Evolutionary conservation across 1,140 invertebrate genomes (phyloP).

Genomic region (Nasonia longicornis): DNA sequence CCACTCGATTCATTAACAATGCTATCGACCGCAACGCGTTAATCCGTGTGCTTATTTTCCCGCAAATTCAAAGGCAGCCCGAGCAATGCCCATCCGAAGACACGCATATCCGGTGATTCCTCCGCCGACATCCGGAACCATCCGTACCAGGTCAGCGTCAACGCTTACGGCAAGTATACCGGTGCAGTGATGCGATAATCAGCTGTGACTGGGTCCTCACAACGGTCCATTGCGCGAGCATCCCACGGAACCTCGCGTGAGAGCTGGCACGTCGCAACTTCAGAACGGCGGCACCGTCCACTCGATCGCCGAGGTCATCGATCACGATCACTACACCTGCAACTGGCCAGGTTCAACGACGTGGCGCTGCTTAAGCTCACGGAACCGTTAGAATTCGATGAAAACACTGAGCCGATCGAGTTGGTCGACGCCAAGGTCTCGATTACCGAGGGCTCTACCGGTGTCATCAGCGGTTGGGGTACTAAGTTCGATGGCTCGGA

Average conservation of each 20-base stretch:
- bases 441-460: background rate
- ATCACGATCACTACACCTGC: background rate
- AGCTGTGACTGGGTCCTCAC: background rate
- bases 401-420: background rate
- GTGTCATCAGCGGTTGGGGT: background rate
- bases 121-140: slow-evolving; percentile 66
- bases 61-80: no score
- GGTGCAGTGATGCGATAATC: background rate
- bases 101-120: slow-evolving; percentile 69
- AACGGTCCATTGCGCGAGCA: background rate
- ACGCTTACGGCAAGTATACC: background rate
- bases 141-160: slow-evolving; percentile 67
- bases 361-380: background rate
- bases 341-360: background rate
- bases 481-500: background rate
- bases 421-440: background rate
- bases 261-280: background rate
- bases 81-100: slow-evolving; percentile 47
- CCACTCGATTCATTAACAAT: no score
- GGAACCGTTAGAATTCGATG: background rate
- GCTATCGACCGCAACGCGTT: no score
- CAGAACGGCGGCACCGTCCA: background rate
- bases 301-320: background rate
- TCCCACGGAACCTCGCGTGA: background rate
- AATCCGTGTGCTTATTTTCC: no score